A percentile compares a stretch with the other conserved stretches of the same genome.
Conservation (phyloP, 1,140 invertebrate genomes). For the Drosophila murphyi region DNA sequence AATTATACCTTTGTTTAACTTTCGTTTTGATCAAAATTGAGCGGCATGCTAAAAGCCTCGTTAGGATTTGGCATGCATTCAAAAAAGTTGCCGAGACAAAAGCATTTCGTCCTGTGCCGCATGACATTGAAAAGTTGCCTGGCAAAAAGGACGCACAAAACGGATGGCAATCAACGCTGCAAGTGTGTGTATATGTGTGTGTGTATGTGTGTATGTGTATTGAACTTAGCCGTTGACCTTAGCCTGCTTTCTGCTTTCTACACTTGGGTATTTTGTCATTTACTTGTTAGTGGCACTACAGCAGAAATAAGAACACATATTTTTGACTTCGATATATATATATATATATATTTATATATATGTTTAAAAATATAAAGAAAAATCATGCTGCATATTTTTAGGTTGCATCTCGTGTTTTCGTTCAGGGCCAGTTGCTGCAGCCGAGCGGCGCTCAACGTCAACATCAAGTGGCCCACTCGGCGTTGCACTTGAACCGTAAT, state of each 20-base stretch:
- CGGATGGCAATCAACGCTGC: conserved; percentile 74
- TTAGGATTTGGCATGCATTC: conserved; percentile 70
- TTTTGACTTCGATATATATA: neutral
- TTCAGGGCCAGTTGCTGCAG: conserved; percentile 56
- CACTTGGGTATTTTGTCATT: conserved; percentile 65
- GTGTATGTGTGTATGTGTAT: conserved; percentile 48
- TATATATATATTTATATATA: neutral
- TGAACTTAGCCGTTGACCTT: conserved; percentile 75
- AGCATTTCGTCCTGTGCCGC: conserved; percentile 43
- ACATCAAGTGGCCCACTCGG: conserved; percentile 74
- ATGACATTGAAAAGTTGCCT: conserved; percentile 67
- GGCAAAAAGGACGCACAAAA: conserved; percentile 42
- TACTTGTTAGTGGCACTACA: conserved; percentile 47
- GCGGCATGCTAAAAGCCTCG: conserved; percentile 24
- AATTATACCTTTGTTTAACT: conserved; percentile 45
- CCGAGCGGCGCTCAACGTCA: conserved; percentile 48
- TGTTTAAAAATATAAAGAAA: conserved; percentile 6
- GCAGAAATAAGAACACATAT: neutral
- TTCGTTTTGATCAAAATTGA: conserved; percentile 2
- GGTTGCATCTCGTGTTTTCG: conserved; percentile 35
- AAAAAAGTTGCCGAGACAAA: conserved; percentile 55
- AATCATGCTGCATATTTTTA: conserved; percentile 70
- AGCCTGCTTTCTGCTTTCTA: conserved; percentile 61
- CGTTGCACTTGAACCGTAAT: conserved; percentile 78
- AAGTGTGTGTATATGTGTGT: conserved; percentile 24